A percentile compares a stretch with the other conserved stretches of the same genome.
Conservation (phyloP, 2,113 vertebrate species). For the Anas platyrhynchos region DNA sequence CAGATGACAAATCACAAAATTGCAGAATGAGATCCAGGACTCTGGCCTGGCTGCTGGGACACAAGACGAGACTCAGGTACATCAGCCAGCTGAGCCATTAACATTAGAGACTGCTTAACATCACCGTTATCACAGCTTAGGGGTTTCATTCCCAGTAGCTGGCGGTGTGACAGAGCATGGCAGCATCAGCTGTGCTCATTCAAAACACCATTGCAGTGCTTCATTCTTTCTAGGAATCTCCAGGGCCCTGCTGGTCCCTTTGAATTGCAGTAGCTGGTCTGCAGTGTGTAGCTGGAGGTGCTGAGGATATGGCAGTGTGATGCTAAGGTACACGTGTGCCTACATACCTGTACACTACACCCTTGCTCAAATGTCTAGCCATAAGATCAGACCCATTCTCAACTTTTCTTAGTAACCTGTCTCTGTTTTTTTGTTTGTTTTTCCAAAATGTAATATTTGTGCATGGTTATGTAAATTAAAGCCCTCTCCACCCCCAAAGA, state of each 20-base stretch:
- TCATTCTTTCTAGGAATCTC: background rate
- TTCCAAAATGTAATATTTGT: background rate
- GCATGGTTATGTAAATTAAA: background rate
- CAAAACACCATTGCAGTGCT: fast-evolving
- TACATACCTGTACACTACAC: fast-evolving
- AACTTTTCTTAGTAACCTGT: background rate
- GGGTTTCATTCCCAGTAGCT: background rate
- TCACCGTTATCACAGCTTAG: background rate
- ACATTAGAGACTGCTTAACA: background rate
- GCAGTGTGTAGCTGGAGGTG: fast-evolving
- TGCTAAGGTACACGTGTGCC: background rate
- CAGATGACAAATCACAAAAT: background rate
- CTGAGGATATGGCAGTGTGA: fast-evolving
- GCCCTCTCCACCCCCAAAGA: background rate
- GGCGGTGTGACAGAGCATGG: fast-evolving
- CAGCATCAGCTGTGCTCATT: background rate
- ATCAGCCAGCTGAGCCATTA: background rate
- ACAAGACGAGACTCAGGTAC: background rate
- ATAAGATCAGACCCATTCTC: background rate
- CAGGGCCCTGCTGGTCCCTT: background rate
- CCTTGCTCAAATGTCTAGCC: too few relatives aligned
- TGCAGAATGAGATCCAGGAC: background rate
- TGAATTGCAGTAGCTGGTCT: background rate
- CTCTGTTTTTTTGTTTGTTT: background rate
- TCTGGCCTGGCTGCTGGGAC: background rate